Evolutionary conservation across 2,888 invertebrate species (phyloP), one percentile per base, ranked within the genome.

Genomic region (Notodonta ziczac): DNA sequence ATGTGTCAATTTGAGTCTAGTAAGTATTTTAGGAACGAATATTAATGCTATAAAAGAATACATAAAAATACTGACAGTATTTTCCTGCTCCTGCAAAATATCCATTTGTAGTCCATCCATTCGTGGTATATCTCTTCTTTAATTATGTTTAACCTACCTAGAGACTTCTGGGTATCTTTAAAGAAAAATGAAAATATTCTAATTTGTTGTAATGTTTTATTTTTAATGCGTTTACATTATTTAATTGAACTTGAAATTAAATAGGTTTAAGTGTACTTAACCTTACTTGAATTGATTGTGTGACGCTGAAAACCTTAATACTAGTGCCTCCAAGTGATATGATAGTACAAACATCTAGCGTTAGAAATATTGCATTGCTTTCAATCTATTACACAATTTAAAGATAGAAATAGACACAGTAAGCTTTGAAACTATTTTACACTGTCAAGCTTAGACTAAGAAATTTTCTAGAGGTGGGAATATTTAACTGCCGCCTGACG

Each of bases 221-320:
- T 88, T 84, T 76, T 80, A 88, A 87, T 88, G 84, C 82, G 82
- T 86, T 75, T 87, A 89, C 88, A 89, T 87, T 87, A 81, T 78
- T 77, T 81, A 83, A 81, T 85, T 79, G 77, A 85, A 84, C 76
- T 72, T 83, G 80, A 85, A 81, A 82, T 82, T 79, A 83, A 83
- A 76, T 83, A 84, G 78, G 78, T 83, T 83, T 79, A 86, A 77
- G 86, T 88, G 87, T 81, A 73, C 78, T 83, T 84, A 86, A 80
- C 77, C 80, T 76, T 84, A 87, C 78, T 80, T 78, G 73, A 77
- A 73, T 77, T 67, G 70, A 82, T 74, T 69, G 76, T 73, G 88
- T 87, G 86, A 84, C 73, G 75, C 82, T 84, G 85, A 81, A 74
- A 78, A 76, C 70, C 83, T 86, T 86, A 87, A 40, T 69, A 74